A percentile compares a stretch with the other conserved stretches of the same genome.
Evolutionary conservation across 2,888 invertebrate species (phyloP).

Genomic region (Euzophera pinguis): DNA sequence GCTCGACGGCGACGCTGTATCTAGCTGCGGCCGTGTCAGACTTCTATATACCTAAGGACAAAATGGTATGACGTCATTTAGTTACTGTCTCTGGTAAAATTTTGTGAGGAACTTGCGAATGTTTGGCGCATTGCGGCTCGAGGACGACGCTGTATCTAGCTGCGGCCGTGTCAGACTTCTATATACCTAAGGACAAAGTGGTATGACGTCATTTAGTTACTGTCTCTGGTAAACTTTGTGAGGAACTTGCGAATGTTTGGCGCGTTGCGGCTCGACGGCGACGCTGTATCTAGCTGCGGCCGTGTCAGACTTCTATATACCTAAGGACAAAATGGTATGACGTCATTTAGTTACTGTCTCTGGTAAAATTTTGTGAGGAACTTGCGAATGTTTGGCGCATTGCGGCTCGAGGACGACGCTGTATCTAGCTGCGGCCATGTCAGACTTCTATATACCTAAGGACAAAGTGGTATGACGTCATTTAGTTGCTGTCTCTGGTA

Average conservation of each 20-base stretch:
- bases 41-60: no score
- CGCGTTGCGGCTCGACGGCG: no score
- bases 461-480: constrained; percentile 96
- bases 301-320: no score
- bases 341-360: no score
- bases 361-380: constrained; percentile 84
- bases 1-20: constrained; percentile 85
- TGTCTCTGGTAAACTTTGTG: not conserved
- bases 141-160: constrained; percentile 94
- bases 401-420: constrained; percentile 86
- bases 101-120: constrained; percentile 91
- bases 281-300: constrained; percentile 83
- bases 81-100: constrained; percentile 94
- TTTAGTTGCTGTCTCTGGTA: constrained; percentile 94
- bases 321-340: no score
- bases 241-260: no score
- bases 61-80: no score
- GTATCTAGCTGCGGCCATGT: constrained; percentile 99
- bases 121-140: constrained; percentile 83
- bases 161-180: constrained; percentile 99
- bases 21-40: constrained; percentile 50
- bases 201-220: constrained; percentile 71
- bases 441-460: constrained; percentile 98
- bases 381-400: constrained; percentile 86
- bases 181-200: constrained; percentile 95